Percentiles rank a stretch among this genome's conserved stretches.
These are phyloP conservation scores for Pollachius pollachius DNA, from an alignment of 2,113 vertebrate species.

Conservation along the genomic window DNA sequence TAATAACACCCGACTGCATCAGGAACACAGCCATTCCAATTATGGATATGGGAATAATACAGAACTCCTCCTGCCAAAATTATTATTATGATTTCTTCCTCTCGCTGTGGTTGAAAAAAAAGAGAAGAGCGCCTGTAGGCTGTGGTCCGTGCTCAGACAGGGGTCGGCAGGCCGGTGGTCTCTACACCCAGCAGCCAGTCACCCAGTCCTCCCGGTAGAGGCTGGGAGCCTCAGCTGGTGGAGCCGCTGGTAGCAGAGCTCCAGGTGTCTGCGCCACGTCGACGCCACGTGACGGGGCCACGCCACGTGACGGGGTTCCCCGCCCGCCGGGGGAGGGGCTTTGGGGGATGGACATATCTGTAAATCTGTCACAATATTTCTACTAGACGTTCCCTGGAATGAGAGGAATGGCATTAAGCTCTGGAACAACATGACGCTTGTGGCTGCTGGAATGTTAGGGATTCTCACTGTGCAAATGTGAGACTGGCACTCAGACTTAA, in stretches of 20 bases:
- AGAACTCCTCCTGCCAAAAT: too few species aligned
- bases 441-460: conserved; percentile 62
- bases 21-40: conserved; percentile 10
- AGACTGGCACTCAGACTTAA: conserved; percentile 52
- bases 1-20: not conserved
- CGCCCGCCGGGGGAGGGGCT: conserved; percentile 61
- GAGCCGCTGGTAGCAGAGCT: conserved; percentile 55
- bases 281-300: conserved; percentile 68
- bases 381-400: conserved; percentile 67
- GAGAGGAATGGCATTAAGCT: conserved; percentile 65
- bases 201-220: conserved; percentile 61
- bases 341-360: conserved; percentile 66
- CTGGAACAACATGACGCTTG: conserved; percentile 69
- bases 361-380: conserved; percentile 76
- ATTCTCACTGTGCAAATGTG: conserved; percentile 64
- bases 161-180: too few species aligned
- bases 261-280: conserved; percentile 60
- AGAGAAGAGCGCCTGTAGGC: conserved; percentile 50
- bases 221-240: conserved; percentile 48
- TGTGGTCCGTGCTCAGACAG: too few species aligned
- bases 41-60: not conserved
- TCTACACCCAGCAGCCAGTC: conserved; percentile 57
- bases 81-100: too few species aligned
- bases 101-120: conserved; percentile 8
- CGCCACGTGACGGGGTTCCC: conserved; percentile 56